A percentile compares a stretch with the other conserved stretches of the same genome.
Evolutionary conservation across 2,888 invertebrate species (phyloP).

Genomic region (Uropetala carovei): DNA sequence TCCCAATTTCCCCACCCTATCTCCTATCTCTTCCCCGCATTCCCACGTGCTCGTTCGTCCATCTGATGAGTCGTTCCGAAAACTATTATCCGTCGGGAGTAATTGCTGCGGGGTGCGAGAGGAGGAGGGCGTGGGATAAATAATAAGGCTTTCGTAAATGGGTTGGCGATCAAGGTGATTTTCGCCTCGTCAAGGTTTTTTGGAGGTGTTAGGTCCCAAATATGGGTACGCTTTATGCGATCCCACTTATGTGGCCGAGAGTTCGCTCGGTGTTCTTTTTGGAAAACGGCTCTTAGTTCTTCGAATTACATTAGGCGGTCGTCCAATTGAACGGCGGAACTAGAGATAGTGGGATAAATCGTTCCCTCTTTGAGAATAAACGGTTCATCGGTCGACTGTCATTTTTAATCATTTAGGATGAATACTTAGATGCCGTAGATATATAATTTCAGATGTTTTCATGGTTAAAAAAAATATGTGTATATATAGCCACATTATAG

Average conservation of each 20-base stretch:
- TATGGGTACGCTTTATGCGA: not conserved
- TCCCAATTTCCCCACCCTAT: too few species aligned
- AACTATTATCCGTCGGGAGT: not conserved
- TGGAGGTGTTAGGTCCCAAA: not conserved
- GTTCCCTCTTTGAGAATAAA: too few species aligned
- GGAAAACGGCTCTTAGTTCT: not conserved
- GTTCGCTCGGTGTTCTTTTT: not conserved
- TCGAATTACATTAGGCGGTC: too few species aligned
- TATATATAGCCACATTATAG: too few species aligned
- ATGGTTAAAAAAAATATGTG: too few species aligned
- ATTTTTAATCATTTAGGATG: too few species aligned
- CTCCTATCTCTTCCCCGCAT: too few species aligned
- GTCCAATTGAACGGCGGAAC: too few species aligned
- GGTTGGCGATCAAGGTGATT: not conserved
- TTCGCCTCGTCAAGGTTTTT: not conserved
- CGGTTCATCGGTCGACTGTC: too few species aligned
- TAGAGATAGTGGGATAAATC: too few species aligned
- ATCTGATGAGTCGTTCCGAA: not conserved
- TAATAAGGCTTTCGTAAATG: not conserved
- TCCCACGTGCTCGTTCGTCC: not conserved
- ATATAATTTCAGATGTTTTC: too few species aligned
- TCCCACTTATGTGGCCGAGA: not conserved
- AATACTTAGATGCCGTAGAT: too few species aligned
- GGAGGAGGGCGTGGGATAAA: not conserved
- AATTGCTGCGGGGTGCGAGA: not conserved